These are phyloP conservation scores for Callithrix jacchus DNA, from an alignment of 2,113 vertebrate genomes.

Conservation along the genomic window DNA sequence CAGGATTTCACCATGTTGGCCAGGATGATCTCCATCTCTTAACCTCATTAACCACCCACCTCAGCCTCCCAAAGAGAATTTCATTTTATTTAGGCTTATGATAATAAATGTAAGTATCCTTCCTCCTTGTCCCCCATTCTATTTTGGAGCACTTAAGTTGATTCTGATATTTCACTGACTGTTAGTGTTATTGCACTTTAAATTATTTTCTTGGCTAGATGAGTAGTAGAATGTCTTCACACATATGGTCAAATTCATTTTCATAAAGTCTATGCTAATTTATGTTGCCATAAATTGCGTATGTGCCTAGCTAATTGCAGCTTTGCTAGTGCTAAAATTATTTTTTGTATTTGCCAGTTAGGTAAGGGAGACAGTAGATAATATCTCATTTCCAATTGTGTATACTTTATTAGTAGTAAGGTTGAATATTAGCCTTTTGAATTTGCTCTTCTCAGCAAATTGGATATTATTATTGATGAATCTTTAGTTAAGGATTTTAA, in stretches of 20 bases:
- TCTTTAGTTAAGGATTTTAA: conserved; percentile 27
- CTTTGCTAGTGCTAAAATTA: neutral
- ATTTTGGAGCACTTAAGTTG: neutral
- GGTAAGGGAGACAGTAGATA: neutral
- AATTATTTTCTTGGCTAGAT: conserved; percentile 22
- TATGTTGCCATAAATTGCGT: neutral
- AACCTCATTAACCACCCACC: too few species aligned
- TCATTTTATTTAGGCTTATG: conserved; percentile 31
- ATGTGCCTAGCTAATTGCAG: neutral
- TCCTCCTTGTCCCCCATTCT: neutral
- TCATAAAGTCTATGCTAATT: neutral
- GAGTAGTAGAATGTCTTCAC: neutral
- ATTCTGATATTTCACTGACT: neutral
- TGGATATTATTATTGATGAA: neutral
- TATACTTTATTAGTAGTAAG: neutral
- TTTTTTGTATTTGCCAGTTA: conserved; percentile 6
- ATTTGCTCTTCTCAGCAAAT: conserved; percentile 18
- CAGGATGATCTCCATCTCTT: too few species aligned
- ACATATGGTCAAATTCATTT: neutral
- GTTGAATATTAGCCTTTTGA: conserved; percentile 3
- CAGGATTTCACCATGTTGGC: too few species aligned
- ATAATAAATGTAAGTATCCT: conserved; percentile 26
- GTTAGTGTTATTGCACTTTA: neutral
- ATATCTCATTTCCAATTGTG: neutral
- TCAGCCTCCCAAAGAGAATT: neutral